Evolutionary conservation across 2,888 invertebrate species (phyloP).

Genomic region (Agrilus biguttatus): DNA sequence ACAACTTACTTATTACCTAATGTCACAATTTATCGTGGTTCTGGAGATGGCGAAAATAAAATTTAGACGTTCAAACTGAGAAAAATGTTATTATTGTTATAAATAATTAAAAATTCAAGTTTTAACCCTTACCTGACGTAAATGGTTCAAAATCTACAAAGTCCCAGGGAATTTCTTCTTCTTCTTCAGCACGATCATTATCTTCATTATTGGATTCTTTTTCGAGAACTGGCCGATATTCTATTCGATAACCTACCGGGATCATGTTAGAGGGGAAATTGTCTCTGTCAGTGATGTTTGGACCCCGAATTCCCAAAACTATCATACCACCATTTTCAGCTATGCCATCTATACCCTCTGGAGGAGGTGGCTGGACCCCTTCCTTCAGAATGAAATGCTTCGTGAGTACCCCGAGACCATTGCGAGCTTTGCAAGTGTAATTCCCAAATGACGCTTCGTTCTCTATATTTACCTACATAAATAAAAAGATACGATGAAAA

Average conservation of each 20-base stretch:
- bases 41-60: no score
- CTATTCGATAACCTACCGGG: conserved; percentile 20
- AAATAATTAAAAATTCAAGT: not conserved
- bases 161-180: not conserved
- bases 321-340: conserved; percentile 18
- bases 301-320: conserved; percentile 19
- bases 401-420: conserved; percentile 35
- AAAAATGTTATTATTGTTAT: no score
- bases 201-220: conserved; percentile 6
- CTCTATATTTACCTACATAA: conserved; percentile 21
- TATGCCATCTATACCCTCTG: conserved; percentile 20
- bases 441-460: conserved; percentile 31
- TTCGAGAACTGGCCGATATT: conserved; percentile 15
- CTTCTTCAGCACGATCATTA: conserved; percentile 4
- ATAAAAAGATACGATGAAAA: conserved; percentile 4
- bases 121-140: not conserved
- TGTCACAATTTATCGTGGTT: no score
- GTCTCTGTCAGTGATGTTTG: conserved; percentile 12
- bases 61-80: no score
- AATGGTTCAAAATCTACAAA: not conserved
- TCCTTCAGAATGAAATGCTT: conserved; percentile 34
- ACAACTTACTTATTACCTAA: no score
- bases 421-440: conserved; percentile 39
- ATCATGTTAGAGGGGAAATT: conserved; percentile 18
- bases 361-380: conserved; percentile 39